These are phyloP conservation scores for Meganola albula DNA, from an alignment of 2,888 invertebrate genomes.

Conservation along the genomic window DNA sequence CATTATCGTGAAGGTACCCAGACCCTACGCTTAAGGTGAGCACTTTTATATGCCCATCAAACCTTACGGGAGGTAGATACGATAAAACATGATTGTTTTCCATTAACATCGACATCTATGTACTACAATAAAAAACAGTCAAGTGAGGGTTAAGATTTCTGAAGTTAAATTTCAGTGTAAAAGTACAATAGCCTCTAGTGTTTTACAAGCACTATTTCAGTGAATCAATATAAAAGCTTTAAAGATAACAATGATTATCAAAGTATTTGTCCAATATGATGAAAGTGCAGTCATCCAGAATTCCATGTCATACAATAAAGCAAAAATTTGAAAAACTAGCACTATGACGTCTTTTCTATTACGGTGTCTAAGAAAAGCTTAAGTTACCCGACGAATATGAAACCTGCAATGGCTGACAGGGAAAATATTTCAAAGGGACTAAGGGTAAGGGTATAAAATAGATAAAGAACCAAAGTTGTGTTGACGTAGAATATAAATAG, in stretches of 20 bases:
- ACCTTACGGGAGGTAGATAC: conserved; percentile 64
- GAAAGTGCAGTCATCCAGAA: too few relatives aligned
- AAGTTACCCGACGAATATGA: conserved; percentile 13
- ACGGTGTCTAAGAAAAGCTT: conserved; percentile 11
- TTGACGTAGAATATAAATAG: conserved; percentile 34
- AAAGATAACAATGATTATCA: conserved; percentile 10
- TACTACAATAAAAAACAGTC: conserved; percentile 25
- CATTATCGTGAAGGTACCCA: conserved; percentile 64
- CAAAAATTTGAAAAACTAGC: too few relatives aligned
- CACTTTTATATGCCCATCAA: conserved; percentile 73
- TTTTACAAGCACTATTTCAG: too few relatives aligned
- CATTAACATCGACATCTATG: conserved; percentile 59
- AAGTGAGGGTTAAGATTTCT: too few relatives aligned
- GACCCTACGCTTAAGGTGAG: conserved; percentile 68
- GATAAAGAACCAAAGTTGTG: conserved; percentile 16
- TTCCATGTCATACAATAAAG: too few relatives aligned
- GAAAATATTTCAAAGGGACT: conserved; percentile 21
- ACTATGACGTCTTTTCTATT: conserved; percentile 15
- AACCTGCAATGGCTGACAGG: conserved; percentile 15
- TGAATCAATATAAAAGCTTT: conserved; percentile 17
- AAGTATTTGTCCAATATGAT: conserved; percentile 12
- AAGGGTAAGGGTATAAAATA: conserved; percentile 10
- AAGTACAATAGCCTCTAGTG: too few relatives aligned
- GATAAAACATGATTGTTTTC: conserved; percentile 77
- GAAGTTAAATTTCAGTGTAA: too few relatives aligned